Percentiles rank a stretch among this genome's conserved stretches.
Conservation (phyloP, 2,888 invertebrate genomes). For the Athalia cordata region DNA sequence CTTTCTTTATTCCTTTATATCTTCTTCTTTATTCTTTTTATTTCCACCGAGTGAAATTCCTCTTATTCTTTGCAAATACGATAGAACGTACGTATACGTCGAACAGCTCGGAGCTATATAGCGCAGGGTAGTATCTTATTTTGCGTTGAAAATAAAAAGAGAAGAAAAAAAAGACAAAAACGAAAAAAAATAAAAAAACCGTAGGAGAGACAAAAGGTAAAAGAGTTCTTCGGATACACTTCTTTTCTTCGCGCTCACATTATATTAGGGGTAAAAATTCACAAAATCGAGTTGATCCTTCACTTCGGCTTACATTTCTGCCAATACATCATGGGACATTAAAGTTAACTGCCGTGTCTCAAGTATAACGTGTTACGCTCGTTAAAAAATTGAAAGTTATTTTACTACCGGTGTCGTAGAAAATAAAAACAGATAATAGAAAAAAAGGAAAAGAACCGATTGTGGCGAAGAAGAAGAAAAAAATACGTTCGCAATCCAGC, state of each 20-base stretch:
- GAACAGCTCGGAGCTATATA: background rate
- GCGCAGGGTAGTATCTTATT: background rate
- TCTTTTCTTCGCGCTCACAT: too few relatives aligned
- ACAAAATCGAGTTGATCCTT: too few relatives aligned
- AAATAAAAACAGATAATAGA: background rate
- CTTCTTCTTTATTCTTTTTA: background rate
- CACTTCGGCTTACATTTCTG: too few relatives aligned
- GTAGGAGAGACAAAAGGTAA: too few relatives aligned
- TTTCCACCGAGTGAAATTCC: background rate
- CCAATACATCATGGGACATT: constrained; percentile 16
- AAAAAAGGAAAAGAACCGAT: background rate
- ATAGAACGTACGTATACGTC: background rate
- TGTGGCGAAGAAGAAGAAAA: background rate
- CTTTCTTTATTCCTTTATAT: background rate
- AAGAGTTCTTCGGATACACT: too few relatives aligned
- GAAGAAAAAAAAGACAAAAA: background rate
- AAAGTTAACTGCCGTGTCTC: constrained; percentile 20
- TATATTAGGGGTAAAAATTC: too few relatives aligned
- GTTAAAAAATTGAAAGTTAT: background rate
- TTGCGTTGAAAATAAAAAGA: background rate
- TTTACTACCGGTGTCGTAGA: background rate
- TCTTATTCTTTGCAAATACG: background rate
- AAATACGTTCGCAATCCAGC: background rate
- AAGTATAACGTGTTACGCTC: background rate
- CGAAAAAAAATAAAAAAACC: background rate